These are phyloP conservation scores for Aphelinus certus DNA, from an alignment of 1,140 invertebrate species.

Conservation along the genomic window DNA sequence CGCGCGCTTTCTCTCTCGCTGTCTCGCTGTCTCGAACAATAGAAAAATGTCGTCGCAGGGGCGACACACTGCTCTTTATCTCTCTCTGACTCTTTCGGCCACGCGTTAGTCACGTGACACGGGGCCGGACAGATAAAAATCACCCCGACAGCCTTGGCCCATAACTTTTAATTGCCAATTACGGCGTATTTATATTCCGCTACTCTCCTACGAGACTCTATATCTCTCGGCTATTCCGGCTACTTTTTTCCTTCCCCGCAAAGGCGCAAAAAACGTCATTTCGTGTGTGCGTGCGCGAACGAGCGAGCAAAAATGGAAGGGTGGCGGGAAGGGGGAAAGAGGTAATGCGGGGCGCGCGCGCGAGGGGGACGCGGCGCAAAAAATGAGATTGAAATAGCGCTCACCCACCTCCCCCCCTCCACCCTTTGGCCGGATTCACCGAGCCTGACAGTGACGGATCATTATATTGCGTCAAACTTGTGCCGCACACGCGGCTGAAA, in stretches of 20 bases:
- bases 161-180: slow-evolving; percentile 39
- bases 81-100: not conserved
- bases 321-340: not conserved
- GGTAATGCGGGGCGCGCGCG: not conserved
- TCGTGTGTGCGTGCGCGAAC: not conserved
- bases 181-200: slow-evolving; percentile 26
- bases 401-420: too few relatives aligned
- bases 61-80: not conserved
- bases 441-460: slow-evolving; percentile 26
- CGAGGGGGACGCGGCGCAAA: not conserved
- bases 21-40: not conserved
- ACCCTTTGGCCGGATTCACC: not conserved
- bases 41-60: not conserved
- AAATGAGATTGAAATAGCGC: too few relatives aligned
- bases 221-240: too few relatives aligned
- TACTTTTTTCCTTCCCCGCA: not conserved
- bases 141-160: not conserved
- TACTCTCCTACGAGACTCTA: too few relatives aligned
- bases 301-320: slow-evolving; percentile 1
- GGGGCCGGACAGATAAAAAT: slow-evolving; percentile 20
- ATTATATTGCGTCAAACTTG: slow-evolving; percentile 24
- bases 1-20: too few relatives aligned
- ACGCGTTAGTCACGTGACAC: not conserved
- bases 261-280: not conserved
- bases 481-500: not conserved